Conservation (phyloP, 1,140 invertebrate genomes). For the Hylaeus volcanicus region DNA sequence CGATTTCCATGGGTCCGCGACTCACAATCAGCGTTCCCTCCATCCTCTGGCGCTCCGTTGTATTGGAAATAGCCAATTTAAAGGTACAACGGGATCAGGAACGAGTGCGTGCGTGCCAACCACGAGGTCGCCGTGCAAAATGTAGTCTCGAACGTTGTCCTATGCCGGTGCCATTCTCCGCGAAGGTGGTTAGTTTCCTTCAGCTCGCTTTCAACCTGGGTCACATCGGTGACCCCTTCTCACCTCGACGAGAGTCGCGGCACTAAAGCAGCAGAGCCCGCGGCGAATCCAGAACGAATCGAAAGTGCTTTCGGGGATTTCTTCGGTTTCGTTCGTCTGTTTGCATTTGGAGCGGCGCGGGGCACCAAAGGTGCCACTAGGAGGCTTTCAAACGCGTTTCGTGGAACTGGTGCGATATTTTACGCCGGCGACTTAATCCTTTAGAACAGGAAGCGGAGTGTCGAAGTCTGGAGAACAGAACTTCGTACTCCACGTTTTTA, state of each 20-base stretch:
- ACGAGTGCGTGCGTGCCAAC: constrained; percentile 20
- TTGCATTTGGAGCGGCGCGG: not conserved
- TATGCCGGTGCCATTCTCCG: constrained; percentile 44
- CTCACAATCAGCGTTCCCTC: not conserved
- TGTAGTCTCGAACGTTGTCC: constrained; percentile 45
- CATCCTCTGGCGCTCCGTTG: not conserved
- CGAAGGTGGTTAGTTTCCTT: constrained; percentile 49
- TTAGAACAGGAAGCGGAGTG: no score
- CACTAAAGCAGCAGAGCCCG: constrained; percentile 27
- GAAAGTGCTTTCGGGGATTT: constrained; percentile 43
- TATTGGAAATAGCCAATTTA: constrained; percentile 57
- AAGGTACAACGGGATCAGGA: constrained; percentile 53
- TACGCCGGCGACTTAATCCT: no score
- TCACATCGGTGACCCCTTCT: constrained; percentile 53
- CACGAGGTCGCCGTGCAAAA: constrained; percentile 48
- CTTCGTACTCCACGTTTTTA: no score
- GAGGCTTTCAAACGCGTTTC: no score
- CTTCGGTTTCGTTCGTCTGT: constrained; percentile 21
- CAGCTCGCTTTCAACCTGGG: constrained; percentile 52
- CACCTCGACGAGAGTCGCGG: constrained; percentile 33
- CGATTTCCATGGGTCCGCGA: constrained; percentile 38
- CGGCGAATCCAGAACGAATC: constrained; percentile 61
- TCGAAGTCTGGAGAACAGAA: no score
- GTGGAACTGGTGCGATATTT: no score
- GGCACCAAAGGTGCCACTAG: no score